Evolutionary conservation across 2,797 vertebrate species (phyloP), one percentile per base, ranked within the genome.

Genomic region (Malurus leucopterus): DNA sequence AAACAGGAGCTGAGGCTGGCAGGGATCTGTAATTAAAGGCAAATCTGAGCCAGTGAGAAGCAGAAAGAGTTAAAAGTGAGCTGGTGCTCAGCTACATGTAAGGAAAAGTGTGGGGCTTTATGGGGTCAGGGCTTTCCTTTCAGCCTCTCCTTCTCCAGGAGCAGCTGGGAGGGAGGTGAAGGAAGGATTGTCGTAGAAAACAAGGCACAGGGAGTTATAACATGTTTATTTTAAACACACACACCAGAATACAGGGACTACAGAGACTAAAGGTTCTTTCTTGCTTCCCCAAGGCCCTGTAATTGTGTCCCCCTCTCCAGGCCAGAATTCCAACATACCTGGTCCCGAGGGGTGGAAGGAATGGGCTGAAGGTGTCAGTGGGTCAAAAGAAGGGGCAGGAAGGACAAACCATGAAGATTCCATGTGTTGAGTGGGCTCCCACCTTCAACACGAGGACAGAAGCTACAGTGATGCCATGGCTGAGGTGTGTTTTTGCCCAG

Each of bases 371-470:
- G 15, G 30, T 11, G 13, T 41, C n/a, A 14, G 30, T 22, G 62
- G 20, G 50, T 15, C 40, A 7, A 46, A 41, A n/a, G 32, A 40
- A 83, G 12, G 32, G 26, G 62, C 32, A 88, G 80, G 40, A 71
- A 69, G 58, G 58, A 64, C 10, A 43, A 83, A 8, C 43, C 20
- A 3, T 2, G 53, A 47, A 27, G 8, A 54, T 36, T 46, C 7
- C 5, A 22, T 0, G 0, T 1, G 1, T 1, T n/a, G 62, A 43
- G n/a, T 17, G 43, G 32, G 30, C 41, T 76, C 47, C 71, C 21
- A 27, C 21, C 22, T 63, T 34, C 21, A 14, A 4, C 5, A 7
- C 1, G 50, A 34, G 53, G 20, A 44, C 78, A 84, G 78, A 43
- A 81, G 10, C 23, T 14, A 1, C 46, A 10, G 51, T 7, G 18